Evolutionary conservation across 2,888 invertebrate genomes (phyloP).

Genomic region (Agrotis ipsilon): DNA sequence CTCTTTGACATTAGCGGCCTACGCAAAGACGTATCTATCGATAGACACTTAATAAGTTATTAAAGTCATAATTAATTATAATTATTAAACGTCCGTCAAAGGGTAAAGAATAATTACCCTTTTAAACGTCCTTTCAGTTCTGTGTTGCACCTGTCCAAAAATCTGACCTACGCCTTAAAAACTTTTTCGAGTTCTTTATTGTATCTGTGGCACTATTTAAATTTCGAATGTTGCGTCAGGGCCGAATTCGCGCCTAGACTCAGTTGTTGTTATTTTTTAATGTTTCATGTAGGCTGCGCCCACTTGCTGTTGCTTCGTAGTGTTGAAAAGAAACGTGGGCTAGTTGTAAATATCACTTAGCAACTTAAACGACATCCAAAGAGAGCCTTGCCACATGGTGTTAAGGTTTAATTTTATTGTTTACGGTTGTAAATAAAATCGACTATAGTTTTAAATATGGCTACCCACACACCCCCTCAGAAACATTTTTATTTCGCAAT

Average conservation of each 20-base stretch:
- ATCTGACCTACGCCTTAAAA: conserved; percentile 36
- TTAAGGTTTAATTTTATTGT: conserved; percentile 64
- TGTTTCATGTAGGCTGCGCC: conserved; percentile 83
- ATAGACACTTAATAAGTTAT: conserved; percentile 29
- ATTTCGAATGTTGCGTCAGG: conserved; percentile 77
- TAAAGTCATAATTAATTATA: conserved; percentile 30
- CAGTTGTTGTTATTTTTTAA: conserved; percentile 78
- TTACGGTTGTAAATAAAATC: conserved; percentile 32
- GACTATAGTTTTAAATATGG: conserved; percentile 67
- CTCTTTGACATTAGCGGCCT: conserved; percentile 46
- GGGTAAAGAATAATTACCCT: conserved; percentile 22
- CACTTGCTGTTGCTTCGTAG: conserved; percentile 71
- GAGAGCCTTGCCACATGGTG: conserved; percentile 56
- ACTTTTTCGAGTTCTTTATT: conserved; percentile 18
- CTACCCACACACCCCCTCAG: conserved; percentile 81
- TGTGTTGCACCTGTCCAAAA: conserved; percentile 11
- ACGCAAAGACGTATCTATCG: conserved; percentile 37
- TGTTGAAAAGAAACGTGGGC: conserved; percentile 83
- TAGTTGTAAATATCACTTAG: conserved; percentile 75
- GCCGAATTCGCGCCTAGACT: conserved; percentile 75
- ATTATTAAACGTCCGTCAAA: conserved; percentile 32
- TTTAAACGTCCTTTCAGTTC: conserved; percentile 8
- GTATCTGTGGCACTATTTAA: conserved; percentile 57
- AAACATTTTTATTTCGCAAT: conserved; percentile 82
- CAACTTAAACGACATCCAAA: conserved; percentile 51